Evolutionary conservation across 2,888 invertebrate genomes (phyloP), one percentile per base, ranked within the genome.

Genomic region (Conchocele bisecta): DNA sequence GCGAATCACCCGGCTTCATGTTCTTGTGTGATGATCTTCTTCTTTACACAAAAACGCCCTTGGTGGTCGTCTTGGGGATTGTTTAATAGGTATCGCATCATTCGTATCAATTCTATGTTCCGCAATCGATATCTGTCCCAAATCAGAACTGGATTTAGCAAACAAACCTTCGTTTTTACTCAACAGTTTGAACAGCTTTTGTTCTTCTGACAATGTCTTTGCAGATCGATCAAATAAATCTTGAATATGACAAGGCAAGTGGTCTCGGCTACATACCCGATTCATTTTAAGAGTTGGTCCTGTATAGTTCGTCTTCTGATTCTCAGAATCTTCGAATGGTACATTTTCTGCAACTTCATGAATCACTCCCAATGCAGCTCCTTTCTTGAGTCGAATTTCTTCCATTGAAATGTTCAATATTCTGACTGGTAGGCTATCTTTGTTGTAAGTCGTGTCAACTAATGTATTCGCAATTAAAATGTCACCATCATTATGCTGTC

Each of bases 21-120:
- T 35, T 57, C 56, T 26, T 58, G 48, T 20, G 50, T 20, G 6
- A 66, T 42, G 13, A 58, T 28, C 48, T n/a, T 48, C n/a, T 48
- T 48, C 48, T 46, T 46, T 46, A 4, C 46, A 15, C 15, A 17
- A 11, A n/a, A 28, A 15, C 28, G 29, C 17, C 31, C 5, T 48
- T 3, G 26, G 48, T 15, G 48, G 48, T 48, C 48, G 28, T 5
- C 48, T 3, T 48, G 48, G 29, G 17, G 48, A 28, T 17, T 48
- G 48, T 48, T 48, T 48, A n/a, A 48, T 48, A 29, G 48, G 48
- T 3, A 9, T 24, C 5, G 48, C 6, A 28, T 5, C 15, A 17
- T 31, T 31, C 6, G 48, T 48, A 28, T 48, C 17, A 7, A 48
- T 48, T 17, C 4, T 48, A 48, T 48, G 48, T 48, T 48, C 48